phyloP scores from a whole-genome alignment of 2,113 vertebrate species.

The Pedetes capensis region DNA sequence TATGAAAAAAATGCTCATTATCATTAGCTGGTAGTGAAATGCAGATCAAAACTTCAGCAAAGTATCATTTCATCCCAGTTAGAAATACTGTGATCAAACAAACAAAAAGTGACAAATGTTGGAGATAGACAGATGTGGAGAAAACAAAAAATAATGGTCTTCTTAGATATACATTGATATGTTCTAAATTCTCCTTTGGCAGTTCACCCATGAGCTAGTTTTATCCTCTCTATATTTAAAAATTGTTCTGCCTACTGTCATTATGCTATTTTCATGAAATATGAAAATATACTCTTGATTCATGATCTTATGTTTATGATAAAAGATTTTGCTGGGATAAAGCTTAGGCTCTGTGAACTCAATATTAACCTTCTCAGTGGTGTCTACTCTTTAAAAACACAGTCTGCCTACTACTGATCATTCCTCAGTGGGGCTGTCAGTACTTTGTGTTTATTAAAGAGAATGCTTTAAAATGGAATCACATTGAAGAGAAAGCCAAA shows the following conservation, averaged over 20 bases:
- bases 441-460: not conserved
- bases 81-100: not conserved
- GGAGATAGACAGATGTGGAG: not conserved
- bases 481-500: not conserved
- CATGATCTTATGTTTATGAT: not conserved
- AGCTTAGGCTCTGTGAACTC: not conserved
- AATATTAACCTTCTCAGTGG: not conserved
- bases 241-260: not conserved
- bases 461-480: constrained; percentile 23
- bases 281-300: too few species aligned
- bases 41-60: not conserved
- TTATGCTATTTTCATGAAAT: not conserved
- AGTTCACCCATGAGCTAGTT: not conserved
- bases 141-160: not conserved
- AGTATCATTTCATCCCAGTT: not conserved
- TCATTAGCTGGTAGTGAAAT: not conserved
- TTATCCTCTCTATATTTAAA: rapidly evolving
- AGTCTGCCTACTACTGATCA: not conserved
- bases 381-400: not conserved
- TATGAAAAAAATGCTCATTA: not conserved
- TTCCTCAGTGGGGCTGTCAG: not conserved
- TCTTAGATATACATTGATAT: not conserved
- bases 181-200: not conserved
- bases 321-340: not conserved
- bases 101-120: not conserved